Conservation (phyloP, 2,797 vertebrate species). For the Tragelaphus eurycerus region DNA sequence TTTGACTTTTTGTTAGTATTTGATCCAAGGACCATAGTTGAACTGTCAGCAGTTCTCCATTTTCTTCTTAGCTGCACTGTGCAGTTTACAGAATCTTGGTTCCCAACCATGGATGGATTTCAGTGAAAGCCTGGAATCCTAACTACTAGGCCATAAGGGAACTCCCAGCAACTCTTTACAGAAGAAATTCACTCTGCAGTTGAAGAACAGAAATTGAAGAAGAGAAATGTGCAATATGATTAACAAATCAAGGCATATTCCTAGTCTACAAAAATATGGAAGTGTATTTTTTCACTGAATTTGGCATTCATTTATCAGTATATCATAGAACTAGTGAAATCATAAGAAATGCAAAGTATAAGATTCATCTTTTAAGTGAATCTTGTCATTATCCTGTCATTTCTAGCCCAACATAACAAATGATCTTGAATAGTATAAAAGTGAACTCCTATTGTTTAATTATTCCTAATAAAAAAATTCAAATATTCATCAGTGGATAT, state of each 20-base stretch:
- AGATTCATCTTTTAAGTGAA: not conserved
- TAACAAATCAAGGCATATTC: conserved; percentile 2
- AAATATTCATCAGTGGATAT: not conserved
- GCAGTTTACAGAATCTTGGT: not conserved
- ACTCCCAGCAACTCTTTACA: not conserved
- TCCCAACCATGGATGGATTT: not conserved
- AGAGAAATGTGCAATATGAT: not conserved
- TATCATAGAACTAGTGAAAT: not conserved
- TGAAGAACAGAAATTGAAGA: not conserved
- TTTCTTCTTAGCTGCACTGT: not conserved
- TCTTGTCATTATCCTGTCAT: not conserved
- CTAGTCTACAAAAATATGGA: not conserved
- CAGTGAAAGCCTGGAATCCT: not conserved
- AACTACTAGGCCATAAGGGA: not conserved
- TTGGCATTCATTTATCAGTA: not conserved
- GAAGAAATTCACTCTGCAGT: not conserved
- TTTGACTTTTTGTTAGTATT: not conserved
- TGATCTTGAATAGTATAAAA: not conserved
- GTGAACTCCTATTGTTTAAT: not conserved
- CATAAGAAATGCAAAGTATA: not conserved
- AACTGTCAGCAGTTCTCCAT: not conserved
- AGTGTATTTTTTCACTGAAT: not conserved
- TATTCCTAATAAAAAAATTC: not conserved
- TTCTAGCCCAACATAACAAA: not conserved
- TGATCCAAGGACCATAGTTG: not conserved